Conservation (phyloP, 2,797 vertebrate genomes). For the Emydoidea blandingii region DNA sequence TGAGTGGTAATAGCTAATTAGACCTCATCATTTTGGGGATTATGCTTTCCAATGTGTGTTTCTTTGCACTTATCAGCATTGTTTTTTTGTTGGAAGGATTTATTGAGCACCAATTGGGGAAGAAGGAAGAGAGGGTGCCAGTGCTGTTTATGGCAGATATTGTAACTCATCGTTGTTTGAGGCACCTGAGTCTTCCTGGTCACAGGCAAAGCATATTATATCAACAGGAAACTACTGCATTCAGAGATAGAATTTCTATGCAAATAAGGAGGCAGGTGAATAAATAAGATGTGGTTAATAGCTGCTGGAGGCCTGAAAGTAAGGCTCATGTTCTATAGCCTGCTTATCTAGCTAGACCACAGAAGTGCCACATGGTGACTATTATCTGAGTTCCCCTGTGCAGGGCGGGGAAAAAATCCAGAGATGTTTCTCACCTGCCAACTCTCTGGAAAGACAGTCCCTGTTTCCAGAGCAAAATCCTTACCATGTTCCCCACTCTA, state of each 20-base stretch:
- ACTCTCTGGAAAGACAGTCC: not conserved
- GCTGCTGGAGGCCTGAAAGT: constrained; percentile 36
- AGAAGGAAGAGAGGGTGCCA: not conserved
- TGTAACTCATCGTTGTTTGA: not conserved
- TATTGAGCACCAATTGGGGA: constrained; percentile 7
- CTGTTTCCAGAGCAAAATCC: not conserved
- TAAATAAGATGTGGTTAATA: constrained; percentile 25
- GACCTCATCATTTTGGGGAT: too few species aligned
- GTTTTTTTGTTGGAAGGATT: not conserved
- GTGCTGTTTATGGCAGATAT: not conserved
- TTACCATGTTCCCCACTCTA: not conserved
- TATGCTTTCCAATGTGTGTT: too few species aligned
- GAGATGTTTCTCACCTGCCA: not conserved
- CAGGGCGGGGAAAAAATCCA: constrained; percentile 1
- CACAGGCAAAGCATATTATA: constrained; percentile 17
- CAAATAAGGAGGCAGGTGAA: constrained; percentile 30
- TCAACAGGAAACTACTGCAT: not conserved
- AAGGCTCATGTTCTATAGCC: constrained; percentile 32
- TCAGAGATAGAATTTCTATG: not conserved
- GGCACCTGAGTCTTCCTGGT: not conserved
- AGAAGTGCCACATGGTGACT: not conserved
- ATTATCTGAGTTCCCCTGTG: not conserved
- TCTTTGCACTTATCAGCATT: too few species aligned
- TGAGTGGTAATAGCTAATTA: too few species aligned
- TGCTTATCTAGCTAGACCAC: constrained; percentile 17